Evolutionary conservation across 2,888 invertebrate species (phyloP).

Genomic region (Agrotis exclamationis): DNA sequence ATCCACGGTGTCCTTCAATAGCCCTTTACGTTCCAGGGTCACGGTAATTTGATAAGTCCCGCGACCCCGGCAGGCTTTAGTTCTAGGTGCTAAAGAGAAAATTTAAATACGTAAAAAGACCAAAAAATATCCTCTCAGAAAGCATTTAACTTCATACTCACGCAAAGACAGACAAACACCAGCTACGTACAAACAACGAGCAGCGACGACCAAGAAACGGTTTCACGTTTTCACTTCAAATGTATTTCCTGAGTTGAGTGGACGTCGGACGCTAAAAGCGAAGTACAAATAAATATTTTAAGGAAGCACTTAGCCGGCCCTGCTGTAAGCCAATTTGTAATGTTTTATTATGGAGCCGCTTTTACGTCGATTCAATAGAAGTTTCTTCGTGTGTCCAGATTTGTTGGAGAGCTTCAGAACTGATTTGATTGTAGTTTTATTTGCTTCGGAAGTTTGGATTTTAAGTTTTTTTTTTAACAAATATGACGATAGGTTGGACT

Average conservation of each 20-base stretch:
- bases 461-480: neutral
- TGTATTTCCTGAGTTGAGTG: slow-evolving; percentile 71
- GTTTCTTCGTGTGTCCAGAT: slow-evolving; percentile 50
- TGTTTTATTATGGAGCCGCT: slow-evolving; percentile 59
- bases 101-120: neutral
- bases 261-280: slow-evolving; percentile 74
- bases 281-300: slow-evolving; percentile 75
- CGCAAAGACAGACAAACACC: slow-evolving; percentile 4
- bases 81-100: neutral
- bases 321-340: slow-evolving; percentile 69
- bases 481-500: too few relatives aligned
- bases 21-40: too few relatives aligned
- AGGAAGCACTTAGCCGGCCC: slow-evolving; percentile 69
- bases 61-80: too few relatives aligned
- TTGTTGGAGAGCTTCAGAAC: slow-evolving; percentile 36
- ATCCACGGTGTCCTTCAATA: too few relatives aligned
- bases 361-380: slow-evolving; percentile 55
- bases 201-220: slow-evolving; percentile 39
- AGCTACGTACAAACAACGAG: slow-evolving; percentile 23
- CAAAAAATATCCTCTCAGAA: neutral
- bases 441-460: slow-evolving; percentile 26
- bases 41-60: too few relatives aligned
- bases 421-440: slow-evolving; percentile 44
- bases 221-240: slow-evolving; percentile 57
- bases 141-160: neutral